Evolutionary conservation across 1,140 invertebrate genomes (phyloP).

Genomic region (Dreissena polymorpha): DNA sequence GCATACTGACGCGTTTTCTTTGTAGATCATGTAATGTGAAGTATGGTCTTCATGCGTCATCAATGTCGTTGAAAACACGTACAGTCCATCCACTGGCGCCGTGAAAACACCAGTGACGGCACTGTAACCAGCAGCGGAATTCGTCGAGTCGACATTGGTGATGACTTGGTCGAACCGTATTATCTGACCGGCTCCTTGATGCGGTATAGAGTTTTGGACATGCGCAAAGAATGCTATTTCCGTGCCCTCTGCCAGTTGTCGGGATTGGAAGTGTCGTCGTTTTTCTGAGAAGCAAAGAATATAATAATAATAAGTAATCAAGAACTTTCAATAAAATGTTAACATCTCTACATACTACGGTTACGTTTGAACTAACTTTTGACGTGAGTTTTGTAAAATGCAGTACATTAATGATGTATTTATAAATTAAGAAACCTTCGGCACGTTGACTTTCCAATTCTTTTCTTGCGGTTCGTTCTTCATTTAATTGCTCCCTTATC

Average conservation of each 20-base stretch:
- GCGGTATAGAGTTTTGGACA: background rate
- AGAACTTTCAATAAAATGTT: too few species aligned
- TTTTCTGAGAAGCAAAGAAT: too few species aligned
- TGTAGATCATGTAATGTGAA: background rate
- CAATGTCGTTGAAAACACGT: background rate
- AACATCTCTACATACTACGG: too few species aligned
- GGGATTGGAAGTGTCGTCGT: background rate
- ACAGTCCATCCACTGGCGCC: background rate
- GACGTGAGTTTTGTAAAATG: too few species aligned
- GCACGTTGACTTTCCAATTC: too few species aligned
- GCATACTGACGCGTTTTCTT: background rate
- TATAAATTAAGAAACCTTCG: too few species aligned
- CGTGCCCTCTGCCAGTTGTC: background rate
- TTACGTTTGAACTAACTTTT: too few species aligned
- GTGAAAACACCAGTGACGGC: constrained; percentile 2
- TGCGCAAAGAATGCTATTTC: background rate
- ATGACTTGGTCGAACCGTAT: background rate
- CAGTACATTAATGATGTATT: too few species aligned
- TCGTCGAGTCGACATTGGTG: background rate
- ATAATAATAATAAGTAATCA: too few species aligned
- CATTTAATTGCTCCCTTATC: too few species aligned
- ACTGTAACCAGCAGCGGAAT: background rate
- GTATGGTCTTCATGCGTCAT: background rate
- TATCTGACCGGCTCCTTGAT: background rate
- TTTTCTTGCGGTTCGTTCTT: too few species aligned